phyloP scores from a whole-genome alignment of 1,140 invertebrate species.

The Coptotermes formosanus region DNA sequence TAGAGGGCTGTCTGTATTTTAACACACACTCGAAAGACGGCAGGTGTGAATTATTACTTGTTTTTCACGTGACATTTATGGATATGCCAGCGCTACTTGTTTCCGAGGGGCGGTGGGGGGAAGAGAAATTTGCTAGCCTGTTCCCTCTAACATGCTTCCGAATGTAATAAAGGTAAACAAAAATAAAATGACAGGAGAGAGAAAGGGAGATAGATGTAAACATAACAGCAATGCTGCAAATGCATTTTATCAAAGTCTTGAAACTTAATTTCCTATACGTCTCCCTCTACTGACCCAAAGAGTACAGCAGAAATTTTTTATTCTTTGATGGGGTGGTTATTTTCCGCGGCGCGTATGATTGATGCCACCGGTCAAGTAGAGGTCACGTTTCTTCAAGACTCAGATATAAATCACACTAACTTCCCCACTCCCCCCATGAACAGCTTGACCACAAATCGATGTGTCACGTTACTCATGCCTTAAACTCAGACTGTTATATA shows the following conservation, averaged over 20 bases:
- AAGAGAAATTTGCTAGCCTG: background rate
- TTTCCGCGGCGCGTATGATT: constrained; percentile 22
- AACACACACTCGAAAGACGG: background rate
- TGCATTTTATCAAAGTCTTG: constrained; percentile 32
- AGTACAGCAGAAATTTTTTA: constrained; percentile 27
- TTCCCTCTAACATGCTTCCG: constrained; percentile 21
- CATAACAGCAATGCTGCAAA: background rate
- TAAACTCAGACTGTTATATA: background rate
- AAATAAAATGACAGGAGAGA: background rate
- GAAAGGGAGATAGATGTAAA: background rate
- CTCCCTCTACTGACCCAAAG: background rate
- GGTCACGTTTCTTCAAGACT: constrained; percentile 17
- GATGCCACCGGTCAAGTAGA: constrained; percentile 23
- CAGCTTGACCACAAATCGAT: constrained; percentile 25
- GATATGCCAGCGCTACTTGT: background rate
- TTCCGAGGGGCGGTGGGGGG: background rate
- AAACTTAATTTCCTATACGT: constrained; percentile 30
- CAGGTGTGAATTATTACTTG: background rate
- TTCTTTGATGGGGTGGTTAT: constrained; percentile 28
- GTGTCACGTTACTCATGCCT: constrained; percentile 25
- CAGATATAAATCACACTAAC: constrained; percentile 23
- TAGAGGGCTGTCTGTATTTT: background rate
- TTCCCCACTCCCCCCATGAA: background rate
- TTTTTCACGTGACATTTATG: constrained; percentile 13
- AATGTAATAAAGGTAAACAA: constrained; percentile 24